Evolutionary conservation across 2,888 invertebrate species (phyloP).

Genomic region (Steinernema carpocapsae): DNA sequence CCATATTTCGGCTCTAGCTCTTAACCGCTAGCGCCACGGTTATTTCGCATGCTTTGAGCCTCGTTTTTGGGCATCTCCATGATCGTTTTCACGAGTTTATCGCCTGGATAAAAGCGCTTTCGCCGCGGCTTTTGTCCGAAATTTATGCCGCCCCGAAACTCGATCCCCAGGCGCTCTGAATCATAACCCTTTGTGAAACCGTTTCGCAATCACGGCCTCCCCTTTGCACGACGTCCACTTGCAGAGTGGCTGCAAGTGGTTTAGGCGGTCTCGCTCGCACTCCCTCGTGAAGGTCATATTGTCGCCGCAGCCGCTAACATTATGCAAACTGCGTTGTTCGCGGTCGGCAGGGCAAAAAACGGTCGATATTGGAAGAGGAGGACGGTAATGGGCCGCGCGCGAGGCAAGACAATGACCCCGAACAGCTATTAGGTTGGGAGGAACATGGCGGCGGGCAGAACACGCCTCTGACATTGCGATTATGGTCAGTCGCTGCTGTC

Average conservation of each 20-base stretch:
- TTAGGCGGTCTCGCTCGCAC: not conserved
- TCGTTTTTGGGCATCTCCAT: no score
- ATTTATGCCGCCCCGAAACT: no score
- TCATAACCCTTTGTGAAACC: no score
- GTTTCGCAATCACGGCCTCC: no score
- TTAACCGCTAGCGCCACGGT: no score
- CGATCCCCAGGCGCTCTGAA: no score
- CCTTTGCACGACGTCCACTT: not conserved
- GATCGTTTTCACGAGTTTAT: no score
- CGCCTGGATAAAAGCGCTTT: no score
- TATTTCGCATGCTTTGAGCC: no score
- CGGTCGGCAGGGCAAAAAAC: constrained; percentile 33
- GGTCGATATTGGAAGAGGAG: constrained; percentile 16
- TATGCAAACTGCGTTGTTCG: constrained; percentile 34
- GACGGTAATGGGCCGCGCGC: constrained; percentile 35
- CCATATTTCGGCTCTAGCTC: no score
- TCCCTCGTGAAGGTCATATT: constrained; percentile 30
- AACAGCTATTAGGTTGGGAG: not conserved
- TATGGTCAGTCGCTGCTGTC: constrained; percentile 27
- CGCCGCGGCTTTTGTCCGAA: no score
- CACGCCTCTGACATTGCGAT: not conserved
- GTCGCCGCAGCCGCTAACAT: constrained; percentile 35
- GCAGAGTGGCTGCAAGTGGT: constrained; percentile 17
- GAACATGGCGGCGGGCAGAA: not conserved
- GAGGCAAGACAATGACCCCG: constrained; percentile 15